Evolutionary conservation across 2,888 invertebrate species (phyloP), one percentile per base, ranked within the genome.

Genomic region (Neoaliturus tenellus): DNA sequence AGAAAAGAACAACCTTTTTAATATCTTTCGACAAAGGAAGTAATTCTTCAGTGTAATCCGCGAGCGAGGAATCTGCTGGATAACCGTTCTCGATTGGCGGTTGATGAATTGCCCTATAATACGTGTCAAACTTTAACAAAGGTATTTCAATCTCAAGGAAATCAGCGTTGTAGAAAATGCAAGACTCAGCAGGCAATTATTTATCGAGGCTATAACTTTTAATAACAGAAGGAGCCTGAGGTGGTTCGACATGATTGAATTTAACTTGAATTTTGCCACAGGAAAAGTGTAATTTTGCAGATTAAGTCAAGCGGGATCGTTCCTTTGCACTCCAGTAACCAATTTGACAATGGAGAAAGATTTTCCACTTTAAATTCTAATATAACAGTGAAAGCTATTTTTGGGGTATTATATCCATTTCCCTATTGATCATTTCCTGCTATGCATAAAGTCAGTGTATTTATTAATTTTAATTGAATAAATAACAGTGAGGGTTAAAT

Each of bases 131-230:
- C 62, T 28, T 8, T 31, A 8, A n/a, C 28, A 62, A 62, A 62
- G 62, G 62, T 17, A 62, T 62, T 62, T 62, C 14, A 62, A 62
- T 62, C 17, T n/a, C 31, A 23, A 62, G 62, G 31, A 17, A 62
- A 62, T 14, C 62, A 62, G 28, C 62, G 62, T 14, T 4, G 62
- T 4, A 31, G 62, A 62, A 62, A 62, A 31, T 62, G 62, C 12
- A 62, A 62, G 62, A 62, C 10, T 62, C 62, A 62, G 28, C 62
- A 31, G 62, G 62, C 62, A 62, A 62, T 62, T 62, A 62, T 62
- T 62, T 62, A 62, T 62, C 62, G 62, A 25, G 62, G 62, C 31
- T 62, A 28, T 12, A 62, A 62, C 62, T 62, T 62, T n/a, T 62
- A 62, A 62, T 62, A 62, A 62, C 14, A 62, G 31, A 62, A 62